Evolutionary conservation across 2,113 vertebrate genomes (phyloP).

Genomic region (Cavia aperea): DNA sequence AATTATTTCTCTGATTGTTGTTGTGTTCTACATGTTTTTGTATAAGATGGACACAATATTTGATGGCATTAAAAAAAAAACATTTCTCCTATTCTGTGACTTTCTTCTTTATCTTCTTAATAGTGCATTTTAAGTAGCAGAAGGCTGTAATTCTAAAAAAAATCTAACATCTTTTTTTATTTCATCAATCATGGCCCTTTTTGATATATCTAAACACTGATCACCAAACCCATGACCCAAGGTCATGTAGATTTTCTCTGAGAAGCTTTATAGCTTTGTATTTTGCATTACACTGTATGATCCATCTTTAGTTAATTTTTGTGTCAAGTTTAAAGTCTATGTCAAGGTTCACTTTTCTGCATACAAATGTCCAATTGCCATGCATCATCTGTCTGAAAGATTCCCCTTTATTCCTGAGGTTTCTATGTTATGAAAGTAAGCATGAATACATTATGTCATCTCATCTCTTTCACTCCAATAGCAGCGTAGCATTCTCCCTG

Average conservation of each 20-base stretch:
- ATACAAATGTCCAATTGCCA: background rate
- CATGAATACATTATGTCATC: background rate
- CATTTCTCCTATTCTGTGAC: background rate
- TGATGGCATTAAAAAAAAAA: background rate
- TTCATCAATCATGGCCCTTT: background rate
- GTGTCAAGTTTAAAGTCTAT: background rate
- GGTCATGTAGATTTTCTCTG: background rate
- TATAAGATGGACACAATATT: background rate
- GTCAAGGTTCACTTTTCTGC: constrained; percentile 21
- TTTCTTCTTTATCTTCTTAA: background rate
- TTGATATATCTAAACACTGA: background rate
- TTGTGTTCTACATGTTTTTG: background rate
- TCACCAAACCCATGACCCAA: background rate
- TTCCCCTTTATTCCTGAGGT: background rate
- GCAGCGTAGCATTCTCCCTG: background rate
- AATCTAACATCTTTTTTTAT: background rate
- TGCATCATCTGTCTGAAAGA: background rate
- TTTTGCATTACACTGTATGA: background rate
- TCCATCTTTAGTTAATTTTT: background rate
- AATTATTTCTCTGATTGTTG: background rate
- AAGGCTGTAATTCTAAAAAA: constrained; percentile 10
- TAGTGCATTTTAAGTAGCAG: background rate
- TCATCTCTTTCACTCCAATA: background rate
- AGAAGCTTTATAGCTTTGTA: background rate
- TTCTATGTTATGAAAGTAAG: constrained; percentile 7